A percentile compares a stretch with the other conserved stretches of the same genome.
These are phyloP conservation scores for Hesperia comma DNA, from an alignment of 2,888 invertebrate genomes.

Conservation along the genomic window DNA sequence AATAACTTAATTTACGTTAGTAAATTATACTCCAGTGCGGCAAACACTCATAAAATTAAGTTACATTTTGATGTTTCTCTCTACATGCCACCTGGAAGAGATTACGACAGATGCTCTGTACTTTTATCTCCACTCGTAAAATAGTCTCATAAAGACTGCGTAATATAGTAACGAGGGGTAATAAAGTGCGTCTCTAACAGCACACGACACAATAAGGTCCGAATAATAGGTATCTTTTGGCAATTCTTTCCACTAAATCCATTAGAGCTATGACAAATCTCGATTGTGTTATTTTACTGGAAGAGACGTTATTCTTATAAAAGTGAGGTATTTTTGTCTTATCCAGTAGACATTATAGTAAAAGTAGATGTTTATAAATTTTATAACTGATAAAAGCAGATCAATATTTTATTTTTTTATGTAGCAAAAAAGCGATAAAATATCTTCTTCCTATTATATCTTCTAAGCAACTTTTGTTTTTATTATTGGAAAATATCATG, in stretches of 20 bases:
- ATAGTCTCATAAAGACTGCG: slow-evolving; percentile 21
- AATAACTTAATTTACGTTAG: too few relatives aligned
- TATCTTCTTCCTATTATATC: too few relatives aligned
- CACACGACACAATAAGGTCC: slow-evolving; percentile 16
- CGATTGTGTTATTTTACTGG: neutral
- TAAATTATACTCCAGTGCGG: slow-evolving; percentile 2
- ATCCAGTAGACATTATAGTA: too few relatives aligned
- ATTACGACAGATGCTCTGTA: slow-evolving; percentile 29
- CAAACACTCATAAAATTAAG: slow-evolving; percentile 27
- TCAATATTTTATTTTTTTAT: too few relatives aligned
- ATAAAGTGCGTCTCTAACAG: slow-evolving; percentile 21
- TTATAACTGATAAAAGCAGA: too few relatives aligned
- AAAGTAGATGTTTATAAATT: too few relatives aligned
- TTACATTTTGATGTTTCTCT: slow-evolving; percentile 29
- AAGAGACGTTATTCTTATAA: neutral
- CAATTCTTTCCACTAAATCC: slow-evolving; percentile 16
- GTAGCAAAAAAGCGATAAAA: too few relatives aligned
- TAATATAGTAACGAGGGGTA: slow-evolving; percentile 28
- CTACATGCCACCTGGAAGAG: slow-evolving; percentile 30
- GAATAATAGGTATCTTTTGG: slow-evolving; percentile 10
- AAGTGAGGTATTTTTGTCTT: too few relatives aligned
- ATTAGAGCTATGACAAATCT: slow-evolving; percentile 20
- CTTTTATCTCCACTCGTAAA: slow-evolving; percentile 31
- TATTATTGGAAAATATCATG: too few relatives aligned
- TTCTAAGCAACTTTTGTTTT: too few relatives aligned